A percentile compares a stretch with the other conserved stretches of the same genome.
Evolutionary conservation across 2,113 vertebrate genomes (phyloP).

Genomic region (Halichoeres trimaculatus): DNA sequence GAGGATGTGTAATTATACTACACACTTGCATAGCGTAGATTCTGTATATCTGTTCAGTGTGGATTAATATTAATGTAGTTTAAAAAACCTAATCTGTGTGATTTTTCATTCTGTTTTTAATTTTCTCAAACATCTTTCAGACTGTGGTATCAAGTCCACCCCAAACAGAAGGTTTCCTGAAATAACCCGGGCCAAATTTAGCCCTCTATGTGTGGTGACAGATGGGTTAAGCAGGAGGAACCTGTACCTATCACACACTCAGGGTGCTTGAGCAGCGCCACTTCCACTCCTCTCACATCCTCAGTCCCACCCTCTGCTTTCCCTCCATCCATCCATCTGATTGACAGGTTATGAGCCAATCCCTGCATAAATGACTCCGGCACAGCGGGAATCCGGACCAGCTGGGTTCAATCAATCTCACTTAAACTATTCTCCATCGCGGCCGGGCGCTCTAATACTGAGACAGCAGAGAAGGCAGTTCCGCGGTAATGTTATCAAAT

Average conservation of each 20-base stretch:
- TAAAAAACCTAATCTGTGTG: too few relatives aligned
- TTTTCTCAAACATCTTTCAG: too few relatives aligned
- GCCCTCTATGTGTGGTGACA: constrained; percentile 19
- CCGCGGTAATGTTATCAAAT: constrained; percentile 77
- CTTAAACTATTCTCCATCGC: constrained; percentile 76
- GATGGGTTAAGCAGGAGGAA: constrained; percentile 24
- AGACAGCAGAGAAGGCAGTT: constrained; percentile 75
- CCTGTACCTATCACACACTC: constrained; percentile 13
- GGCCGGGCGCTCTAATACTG: constrained; percentile 60
- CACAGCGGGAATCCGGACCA: constrained; percentile 74
- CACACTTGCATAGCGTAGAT: too few relatives aligned
- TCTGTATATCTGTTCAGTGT: too few relatives aligned
- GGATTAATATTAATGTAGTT: too few relatives aligned
- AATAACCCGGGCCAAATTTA: constrained; percentile 1
- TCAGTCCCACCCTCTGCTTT: constrained; percentile 44
- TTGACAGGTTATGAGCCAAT: constrained; percentile 82
- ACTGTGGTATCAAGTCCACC: background rate
- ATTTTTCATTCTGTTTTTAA: too few relatives aligned
- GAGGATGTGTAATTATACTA: too few relatives aligned
- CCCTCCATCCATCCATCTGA: constrained; percentile 75
- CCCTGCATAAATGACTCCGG: constrained; percentile 78
- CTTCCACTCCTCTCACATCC: background rate
- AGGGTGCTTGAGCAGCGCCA: constrained; percentile 13
- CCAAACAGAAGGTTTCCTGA: background rate
- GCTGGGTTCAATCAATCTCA: constrained; percentile 83